Conservation (phyloP, 2,797 vertebrate species). For the Myotis findleyi region DNA sequence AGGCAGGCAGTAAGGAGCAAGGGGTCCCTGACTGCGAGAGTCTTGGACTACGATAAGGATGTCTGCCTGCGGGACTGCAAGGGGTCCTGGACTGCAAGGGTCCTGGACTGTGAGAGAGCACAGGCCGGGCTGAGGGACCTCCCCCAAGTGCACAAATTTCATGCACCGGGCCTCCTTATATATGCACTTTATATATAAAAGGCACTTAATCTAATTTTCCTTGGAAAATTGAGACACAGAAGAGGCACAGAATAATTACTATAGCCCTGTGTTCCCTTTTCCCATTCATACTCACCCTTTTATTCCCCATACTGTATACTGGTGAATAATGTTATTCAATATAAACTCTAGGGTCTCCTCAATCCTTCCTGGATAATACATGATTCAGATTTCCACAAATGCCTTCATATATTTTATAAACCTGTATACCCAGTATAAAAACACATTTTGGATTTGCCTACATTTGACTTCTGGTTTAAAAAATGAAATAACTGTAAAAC, state of each 20-base stretch:
- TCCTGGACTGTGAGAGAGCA: too few species aligned
- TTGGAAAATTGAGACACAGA: neutral
- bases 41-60: too few species aligned
- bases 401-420: neutral
- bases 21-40: too few species aligned
- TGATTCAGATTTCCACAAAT: neutral
- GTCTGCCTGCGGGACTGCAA: too few species aligned
- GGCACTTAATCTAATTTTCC: neutral
- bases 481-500: neutral
- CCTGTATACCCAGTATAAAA: neutral
- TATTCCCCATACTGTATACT: rapidly evolving
- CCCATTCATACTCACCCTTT: rapidly evolving
- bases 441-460: neutral
- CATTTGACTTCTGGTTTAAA: neutral
- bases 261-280: neutral
- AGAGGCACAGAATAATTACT: neutral
- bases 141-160: too few species aligned
- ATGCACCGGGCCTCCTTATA: too few species aligned
- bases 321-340: neutral
- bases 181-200: neutral
- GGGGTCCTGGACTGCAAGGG: too few species aligned
- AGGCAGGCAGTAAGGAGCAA: too few species aligned
- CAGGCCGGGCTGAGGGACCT: too few species aligned
- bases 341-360: neutral
- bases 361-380: neutral